Base-by-base conservation (phyloP, 2,113 vertebrate genomes). In the Lamprotornis superbus region DNA sequence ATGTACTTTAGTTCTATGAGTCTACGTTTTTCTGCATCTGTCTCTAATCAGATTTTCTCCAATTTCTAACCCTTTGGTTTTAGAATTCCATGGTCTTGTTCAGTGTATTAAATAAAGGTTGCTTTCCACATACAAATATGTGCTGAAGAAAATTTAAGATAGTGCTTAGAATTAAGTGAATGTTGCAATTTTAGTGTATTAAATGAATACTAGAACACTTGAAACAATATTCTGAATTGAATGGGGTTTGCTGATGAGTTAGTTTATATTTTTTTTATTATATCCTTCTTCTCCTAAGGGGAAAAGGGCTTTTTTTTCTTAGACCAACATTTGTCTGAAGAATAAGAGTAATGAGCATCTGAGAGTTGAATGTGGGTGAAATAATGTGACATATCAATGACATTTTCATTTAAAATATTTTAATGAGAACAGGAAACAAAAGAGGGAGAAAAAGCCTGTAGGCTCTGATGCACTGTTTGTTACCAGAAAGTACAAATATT, bases 321-420 rank as follows among this genome's bases (percentile, higher is more conserved):
- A 65, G 33, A 73, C 57, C 55, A 95, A 59, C 30, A 40, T 89
- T 96, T 90, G 42, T 88, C 80, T 94, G 84, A 84, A 93, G 82
- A 90, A 57, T 78, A 76, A 81, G 64, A 21, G 7, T 96, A 93
- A 93, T 80, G 91, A 97, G 83, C 49, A 44, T 90, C 59, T 85
- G 75, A 96, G 71, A 65, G 53, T 42, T 91, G 83, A 93, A 83
- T 73, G 31, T 82, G 81, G 80, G 74, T 89, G 85, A 95, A 92
- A 71, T 65, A 84, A 90, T 96, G 71, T 96, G 96, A 95, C 90
- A 95, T 92, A 76, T 40, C 88, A 96, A 81, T 93, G 94, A 95
- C 92, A 96, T 90, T 95, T 92, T 93, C 80, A 89, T 90, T 96
- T 80, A 90, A 96, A 90, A 81, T 90, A 88, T 93, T 96, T 97